A percentile compares a stretch with the other conserved stretches of the same genome.
phyloP scores from a whole-genome alignment of 2,113 vertebrate species.

The Lipophrys pholis region DNA sequence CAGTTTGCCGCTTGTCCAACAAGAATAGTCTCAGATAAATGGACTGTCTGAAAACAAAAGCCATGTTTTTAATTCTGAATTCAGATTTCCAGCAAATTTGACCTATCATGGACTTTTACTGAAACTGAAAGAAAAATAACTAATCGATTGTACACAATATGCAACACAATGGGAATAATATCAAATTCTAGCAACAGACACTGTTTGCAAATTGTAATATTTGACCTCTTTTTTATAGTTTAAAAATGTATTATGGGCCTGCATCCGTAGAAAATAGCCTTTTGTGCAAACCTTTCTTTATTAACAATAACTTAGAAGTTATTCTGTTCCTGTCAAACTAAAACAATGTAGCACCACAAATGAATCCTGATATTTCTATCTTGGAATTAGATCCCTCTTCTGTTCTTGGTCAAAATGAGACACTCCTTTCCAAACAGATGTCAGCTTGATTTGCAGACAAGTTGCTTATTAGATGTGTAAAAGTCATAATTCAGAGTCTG shows the following conservation, averaged over 20 bases:
- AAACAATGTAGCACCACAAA: background rate
- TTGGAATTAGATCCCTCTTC: background rate
- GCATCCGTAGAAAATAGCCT: no score
- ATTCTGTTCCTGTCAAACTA: no score
- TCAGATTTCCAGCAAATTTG: background rate
- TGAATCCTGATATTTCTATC: background rate
- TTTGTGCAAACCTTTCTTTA: no score
- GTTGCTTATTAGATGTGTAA: slow-evolving; percentile 5
- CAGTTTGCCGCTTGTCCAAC: slow-evolving; percentile 19
- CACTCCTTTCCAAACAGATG: slow-evolving; percentile 1
- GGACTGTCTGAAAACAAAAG: background rate
- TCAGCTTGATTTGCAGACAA: slow-evolving; percentile 11
- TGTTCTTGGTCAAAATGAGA: background rate
- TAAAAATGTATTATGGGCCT: no score
- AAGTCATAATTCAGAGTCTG: slow-evolving; percentile 50
- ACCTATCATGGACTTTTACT: background rate
- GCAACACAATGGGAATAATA: no score
- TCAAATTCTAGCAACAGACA: no score
- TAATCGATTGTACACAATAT: background rate
- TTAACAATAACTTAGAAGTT: no score
- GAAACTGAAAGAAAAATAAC: background rate
- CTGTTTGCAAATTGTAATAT: no score
- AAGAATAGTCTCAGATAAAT: background rate
- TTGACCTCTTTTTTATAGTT: no score
- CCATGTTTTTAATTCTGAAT: background rate